Evolutionary conservation across 2,888 invertebrate genomes (phyloP).

Genomic region (Mimas tiliae): DNA sequence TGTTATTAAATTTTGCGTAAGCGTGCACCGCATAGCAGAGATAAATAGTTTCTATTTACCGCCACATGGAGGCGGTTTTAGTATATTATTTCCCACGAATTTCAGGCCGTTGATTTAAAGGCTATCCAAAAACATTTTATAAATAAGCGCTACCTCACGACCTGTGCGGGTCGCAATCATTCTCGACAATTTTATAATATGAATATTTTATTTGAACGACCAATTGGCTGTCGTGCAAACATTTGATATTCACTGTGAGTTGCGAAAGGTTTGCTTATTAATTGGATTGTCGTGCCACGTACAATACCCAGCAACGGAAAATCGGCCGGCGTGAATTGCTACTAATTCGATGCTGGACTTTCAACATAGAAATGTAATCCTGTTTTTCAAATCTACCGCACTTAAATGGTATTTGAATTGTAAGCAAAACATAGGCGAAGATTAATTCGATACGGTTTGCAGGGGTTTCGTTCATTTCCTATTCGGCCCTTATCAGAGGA

Average conservation of each 20-base stretch:
- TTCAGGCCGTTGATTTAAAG: background rate
- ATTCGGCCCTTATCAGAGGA: constrained; percentile 13
- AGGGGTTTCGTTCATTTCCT: constrained; percentile 11
- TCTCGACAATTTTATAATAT: constrained; percentile 67
- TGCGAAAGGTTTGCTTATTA: constrained; percentile 78
- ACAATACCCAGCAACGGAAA: constrained; percentile 55
- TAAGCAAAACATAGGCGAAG: constrained; percentile 44
- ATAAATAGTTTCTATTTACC: background rate
- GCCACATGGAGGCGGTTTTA: background rate
- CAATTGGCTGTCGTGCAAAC: constrained; percentile 67
- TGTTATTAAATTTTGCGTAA: background rate
- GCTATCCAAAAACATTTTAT: constrained; percentile 10
- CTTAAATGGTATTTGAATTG: constrained; percentile 60
- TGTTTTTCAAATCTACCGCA: constrained; percentile 52
- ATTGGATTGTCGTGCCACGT: constrained; percentile 75
- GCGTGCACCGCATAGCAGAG: background rate
- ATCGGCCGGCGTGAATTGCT: constrained; percentile 73
- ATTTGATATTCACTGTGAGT: constrained; percentile 78
- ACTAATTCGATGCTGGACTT: constrained; percentile 65
- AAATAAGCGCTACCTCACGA: background rate
- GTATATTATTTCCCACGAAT: constrained; percentile 1
- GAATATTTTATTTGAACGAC: constrained; percentile 76
- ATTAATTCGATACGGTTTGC: constrained; percentile 30
- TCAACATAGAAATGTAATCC: constrained; percentile 62
- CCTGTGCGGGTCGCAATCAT: constrained; percentile 50